These are phyloP conservation scores for Mobula birostris DNA, from an alignment of 2,113 vertebrate genomes.

Conservation along the genomic window DNA sequence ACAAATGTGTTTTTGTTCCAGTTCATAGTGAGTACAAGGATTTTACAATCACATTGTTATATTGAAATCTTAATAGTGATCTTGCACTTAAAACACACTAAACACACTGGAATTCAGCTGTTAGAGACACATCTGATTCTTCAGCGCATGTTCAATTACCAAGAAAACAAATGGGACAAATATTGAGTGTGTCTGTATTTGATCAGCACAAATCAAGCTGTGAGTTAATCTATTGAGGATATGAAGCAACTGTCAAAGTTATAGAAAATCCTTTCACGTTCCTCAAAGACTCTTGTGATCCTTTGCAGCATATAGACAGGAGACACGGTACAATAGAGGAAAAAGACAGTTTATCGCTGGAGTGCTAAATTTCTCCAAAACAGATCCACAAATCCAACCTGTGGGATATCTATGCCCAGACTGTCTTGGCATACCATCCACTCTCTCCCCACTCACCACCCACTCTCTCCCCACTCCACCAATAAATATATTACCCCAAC, in stretches of 20 bases:
- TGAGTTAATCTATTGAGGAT: not conserved
- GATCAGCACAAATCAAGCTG: not conserved
- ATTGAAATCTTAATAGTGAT: not conserved
- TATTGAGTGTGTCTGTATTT: not conserved
- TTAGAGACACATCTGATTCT: not conserved
- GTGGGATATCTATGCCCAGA: too few relatives aligned
- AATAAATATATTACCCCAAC: too few relatives aligned
- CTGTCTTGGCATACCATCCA: too few relatives aligned
- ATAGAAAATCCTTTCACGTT: not conserved
- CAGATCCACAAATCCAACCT: too few relatives aligned
- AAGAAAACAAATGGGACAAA: not conserved
- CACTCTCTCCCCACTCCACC: too few relatives aligned
- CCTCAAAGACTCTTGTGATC: not conserved
- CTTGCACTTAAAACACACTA: not conserved
- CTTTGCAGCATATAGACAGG: not conserved
- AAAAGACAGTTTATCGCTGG: not conserved
- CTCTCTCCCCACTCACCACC: too few relatives aligned
- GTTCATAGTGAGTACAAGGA: not conserved
- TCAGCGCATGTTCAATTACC: not conserved
- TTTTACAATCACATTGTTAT: not conserved
- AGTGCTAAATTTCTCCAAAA: not conserved
- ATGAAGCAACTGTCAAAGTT: not conserved
- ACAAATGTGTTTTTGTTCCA: not conserved
- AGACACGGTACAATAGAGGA: not conserved
- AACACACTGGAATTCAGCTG: not conserved